phyloP scores from a whole-genome alignment of 30 jellyfish, hydroid and myxozoan species.

The Cassiopea andromeda region DNA sequence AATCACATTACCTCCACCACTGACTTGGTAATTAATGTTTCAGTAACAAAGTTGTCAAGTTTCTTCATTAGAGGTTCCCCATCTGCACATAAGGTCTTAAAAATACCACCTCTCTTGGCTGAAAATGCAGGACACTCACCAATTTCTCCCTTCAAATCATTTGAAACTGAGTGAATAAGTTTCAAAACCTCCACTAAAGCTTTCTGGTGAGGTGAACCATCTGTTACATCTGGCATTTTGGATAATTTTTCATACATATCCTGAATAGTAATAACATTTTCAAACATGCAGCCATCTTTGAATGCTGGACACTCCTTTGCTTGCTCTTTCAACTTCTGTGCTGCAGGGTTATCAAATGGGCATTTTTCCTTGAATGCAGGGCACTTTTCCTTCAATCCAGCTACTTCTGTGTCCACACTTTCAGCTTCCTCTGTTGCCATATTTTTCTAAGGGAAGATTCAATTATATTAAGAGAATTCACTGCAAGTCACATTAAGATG shows the following conservation, averaged over 20 bases:
- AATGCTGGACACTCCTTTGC: conserved; percentile 72
- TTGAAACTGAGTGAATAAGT: conserved; percentile 73
- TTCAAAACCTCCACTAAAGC: conserved; percentile 49
- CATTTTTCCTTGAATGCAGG: conserved; percentile 79
- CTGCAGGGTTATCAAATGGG: conserved; percentile 74
- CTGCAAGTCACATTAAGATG: neutral
- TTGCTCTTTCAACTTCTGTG: conserved; percentile 36
- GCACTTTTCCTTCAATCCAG: conserved; percentile 70
- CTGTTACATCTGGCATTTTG: conserved; percentile 50
- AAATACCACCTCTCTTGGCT: conserved; percentile 68
- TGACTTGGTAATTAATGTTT: conserved; percentile 24
- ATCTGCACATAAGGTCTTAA: conserved; percentile 72
- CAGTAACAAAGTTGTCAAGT: conserved; percentile 25
- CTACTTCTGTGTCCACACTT: neutral
- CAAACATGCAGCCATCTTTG: conserved; percentile 58
- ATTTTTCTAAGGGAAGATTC: neutral
- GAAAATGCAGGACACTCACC: conserved; percentile 87
- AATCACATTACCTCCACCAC: conserved; percentile 33
- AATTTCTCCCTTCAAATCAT: conserved; percentile 50
- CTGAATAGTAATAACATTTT: conserved; percentile 49
- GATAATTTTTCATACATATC: conserved; percentile 67
- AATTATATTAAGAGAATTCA: neutral
- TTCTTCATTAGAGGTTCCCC: conserved; percentile 74
- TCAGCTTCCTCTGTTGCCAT: neutral
- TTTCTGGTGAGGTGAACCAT: conserved; percentile 54